phyloP scores from a whole-genome alignment of 1,140 invertebrate species.

The Bombus breviceps region DNA sequence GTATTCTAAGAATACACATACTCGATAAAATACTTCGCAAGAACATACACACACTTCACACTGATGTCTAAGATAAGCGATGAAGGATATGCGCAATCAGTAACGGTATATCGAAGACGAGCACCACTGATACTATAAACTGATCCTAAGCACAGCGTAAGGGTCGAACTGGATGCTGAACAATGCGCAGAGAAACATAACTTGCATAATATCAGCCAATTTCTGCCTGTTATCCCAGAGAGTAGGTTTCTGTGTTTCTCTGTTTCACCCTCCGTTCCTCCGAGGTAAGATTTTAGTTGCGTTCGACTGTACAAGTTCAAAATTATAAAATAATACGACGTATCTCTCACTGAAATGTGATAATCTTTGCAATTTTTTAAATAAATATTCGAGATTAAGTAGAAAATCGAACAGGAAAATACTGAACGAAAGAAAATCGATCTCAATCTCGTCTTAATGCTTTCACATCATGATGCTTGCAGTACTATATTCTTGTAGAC shows the following conservation, averaged over 20 bases:
- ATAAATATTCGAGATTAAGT: not conserved
- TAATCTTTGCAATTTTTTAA: not conserved
- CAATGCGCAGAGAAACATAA: conserved; percentile 63
- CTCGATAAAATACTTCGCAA: not conserved
- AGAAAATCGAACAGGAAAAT: not conserved
- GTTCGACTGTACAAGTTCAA: not conserved
- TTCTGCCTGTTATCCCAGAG: conserved; percentile 22
- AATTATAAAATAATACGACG: too few relatives aligned
- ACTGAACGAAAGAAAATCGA: not conserved
- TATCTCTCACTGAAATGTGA: not conserved
- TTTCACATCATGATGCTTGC: not conserved
- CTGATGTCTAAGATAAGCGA: too few relatives aligned
- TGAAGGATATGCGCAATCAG: not conserved
- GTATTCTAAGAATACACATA: not conserved
- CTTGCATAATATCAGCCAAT: conserved; percentile 66
- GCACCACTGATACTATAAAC: not conserved
- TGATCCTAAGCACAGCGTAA: not conserved
- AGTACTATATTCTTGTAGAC: too few relatives aligned
- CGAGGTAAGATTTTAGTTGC: not conserved
- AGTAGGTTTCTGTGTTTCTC: conserved; percentile 41
- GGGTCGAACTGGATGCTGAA: conserved; percentile 26
- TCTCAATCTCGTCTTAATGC: too few relatives aligned
- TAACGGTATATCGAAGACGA: not conserved
- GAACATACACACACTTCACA: not conserved
- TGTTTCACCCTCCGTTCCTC: not conserved